Evolutionary conservation across 2,113 vertebrate genomes (phyloP).

Genomic region (Clinocottus analis): DNA sequence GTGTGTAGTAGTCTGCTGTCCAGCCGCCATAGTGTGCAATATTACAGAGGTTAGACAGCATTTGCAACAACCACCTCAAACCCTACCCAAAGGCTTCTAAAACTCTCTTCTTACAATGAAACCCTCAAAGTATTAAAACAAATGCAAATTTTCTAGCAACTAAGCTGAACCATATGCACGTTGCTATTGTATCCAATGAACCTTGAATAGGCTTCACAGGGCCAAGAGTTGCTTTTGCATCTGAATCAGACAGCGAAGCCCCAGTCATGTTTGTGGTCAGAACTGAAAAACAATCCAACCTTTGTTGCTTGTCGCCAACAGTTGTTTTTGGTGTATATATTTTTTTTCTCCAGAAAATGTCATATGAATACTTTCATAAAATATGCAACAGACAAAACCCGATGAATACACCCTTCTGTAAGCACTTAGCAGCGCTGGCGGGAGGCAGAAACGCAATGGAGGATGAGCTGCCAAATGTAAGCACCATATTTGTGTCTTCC

Average conservation of each 20-base stretch:
- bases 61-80: not conserved
- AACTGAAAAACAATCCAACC: conserved; percentile 2
- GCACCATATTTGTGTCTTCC: conserved; percentile 25
- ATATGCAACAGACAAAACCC: not conserved
- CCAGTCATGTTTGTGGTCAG: conserved; percentile 2
- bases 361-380: conserved; percentile 18
- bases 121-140: conserved; percentile 1
- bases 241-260: not conserved
- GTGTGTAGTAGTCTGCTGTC: conserved; percentile 2
- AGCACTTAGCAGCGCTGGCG: conserved; percentile 8
- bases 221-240: conserved; percentile 12
- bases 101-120: not conserved
- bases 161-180: not conserved
- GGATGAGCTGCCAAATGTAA: conserved; percentile 5
- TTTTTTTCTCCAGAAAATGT: conserved; percentile 35
- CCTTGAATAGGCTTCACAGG: not conserved
- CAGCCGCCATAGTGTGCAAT: not conserved
- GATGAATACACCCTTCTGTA: conserved; percentile 16
- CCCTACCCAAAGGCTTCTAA: not conserved
- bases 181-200: not conserved
- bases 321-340: conserved; percentile 19
- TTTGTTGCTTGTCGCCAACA: not conserved
- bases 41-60: not conserved
- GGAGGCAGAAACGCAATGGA: not conserved
- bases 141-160: not conserved